Conservation (phyloP, 2,113 vertebrate species). For the Equus quagga region DNA sequence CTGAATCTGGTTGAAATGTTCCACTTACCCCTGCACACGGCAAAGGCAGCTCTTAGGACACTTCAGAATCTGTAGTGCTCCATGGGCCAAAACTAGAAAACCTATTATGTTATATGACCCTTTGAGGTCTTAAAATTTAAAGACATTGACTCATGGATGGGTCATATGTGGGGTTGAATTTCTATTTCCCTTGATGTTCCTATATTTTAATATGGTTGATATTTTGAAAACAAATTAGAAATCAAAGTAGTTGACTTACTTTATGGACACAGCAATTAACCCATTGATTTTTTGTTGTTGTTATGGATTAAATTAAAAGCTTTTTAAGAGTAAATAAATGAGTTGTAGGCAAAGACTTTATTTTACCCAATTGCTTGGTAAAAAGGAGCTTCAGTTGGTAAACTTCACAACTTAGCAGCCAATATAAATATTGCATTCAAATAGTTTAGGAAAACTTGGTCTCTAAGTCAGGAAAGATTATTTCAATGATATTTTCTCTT, state of each 20-base stretch:
- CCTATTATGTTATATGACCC: background rate
- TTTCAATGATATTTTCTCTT: constrained; percentile 20
- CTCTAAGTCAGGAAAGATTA: background rate
- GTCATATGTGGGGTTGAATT: background rate
- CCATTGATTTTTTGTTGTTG: background rate
- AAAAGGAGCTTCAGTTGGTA: background rate
- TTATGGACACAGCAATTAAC: background rate
- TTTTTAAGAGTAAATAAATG: background rate
- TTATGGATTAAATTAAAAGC: background rate
- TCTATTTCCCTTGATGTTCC: background rate
- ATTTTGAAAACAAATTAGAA: background rate
- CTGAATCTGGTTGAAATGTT: background rate
- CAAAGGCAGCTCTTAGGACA: background rate
- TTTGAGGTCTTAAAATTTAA: background rate
- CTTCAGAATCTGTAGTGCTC: background rate
- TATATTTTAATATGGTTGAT: background rate
- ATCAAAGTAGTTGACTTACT: background rate
- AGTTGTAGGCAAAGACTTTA: background rate
- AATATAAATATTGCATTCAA: background rate
- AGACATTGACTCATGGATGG: background rate
- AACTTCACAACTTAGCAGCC: background rate
- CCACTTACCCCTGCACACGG: background rate
- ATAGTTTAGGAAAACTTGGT: background rate
- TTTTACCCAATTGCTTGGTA: background rate
- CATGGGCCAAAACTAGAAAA: background rate